A percentile compares a stretch with the other conserved stretches of the same genome.
phyloP scores from a whole-genome alignment of 1,140 invertebrate species.

The Conopomorpha cramerella region DNA sequence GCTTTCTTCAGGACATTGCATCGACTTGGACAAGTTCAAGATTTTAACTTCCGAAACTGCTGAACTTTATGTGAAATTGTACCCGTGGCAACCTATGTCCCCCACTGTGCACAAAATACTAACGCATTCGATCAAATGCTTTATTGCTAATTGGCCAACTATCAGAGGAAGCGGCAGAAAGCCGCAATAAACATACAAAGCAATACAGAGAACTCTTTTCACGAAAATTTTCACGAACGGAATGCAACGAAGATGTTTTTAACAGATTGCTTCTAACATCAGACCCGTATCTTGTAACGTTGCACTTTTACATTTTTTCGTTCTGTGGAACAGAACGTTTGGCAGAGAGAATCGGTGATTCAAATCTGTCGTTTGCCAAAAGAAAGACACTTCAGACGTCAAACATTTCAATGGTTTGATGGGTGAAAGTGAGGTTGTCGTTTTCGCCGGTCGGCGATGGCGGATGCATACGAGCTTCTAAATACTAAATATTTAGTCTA shows the following conservation, averaged over 20 bases:
- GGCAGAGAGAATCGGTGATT: too few relatives aligned
- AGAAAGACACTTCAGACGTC: too few relatives aligned
- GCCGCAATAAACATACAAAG: constrained; percentile 16
- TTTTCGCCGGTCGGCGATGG: too few relatives aligned
- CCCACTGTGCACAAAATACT: constrained; percentile 33
- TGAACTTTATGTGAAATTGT: constrained; percentile 17
- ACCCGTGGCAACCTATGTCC: constrained; percentile 30
- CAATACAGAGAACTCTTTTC: constrained; percentile 10
- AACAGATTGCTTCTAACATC: too few relatives aligned
- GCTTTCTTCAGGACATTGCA: constrained; percentile 14
- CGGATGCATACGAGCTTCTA: too few relatives aligned
- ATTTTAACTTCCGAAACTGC: constrained; percentile 12
- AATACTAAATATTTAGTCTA: too few relatives aligned
- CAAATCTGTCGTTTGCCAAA: too few relatives aligned
- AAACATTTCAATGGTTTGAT: too few relatives aligned
- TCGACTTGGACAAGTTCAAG: constrained; percentile 14
- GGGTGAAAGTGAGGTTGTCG: too few relatives aligned
- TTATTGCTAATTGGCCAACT: constrained; percentile 16
- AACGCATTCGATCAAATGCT: constrained; percentile 13
- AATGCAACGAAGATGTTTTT: constrained; percentile 8
- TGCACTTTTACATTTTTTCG: too few relatives aligned
- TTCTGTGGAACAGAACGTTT: too few relatives aligned
- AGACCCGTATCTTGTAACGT: too few relatives aligned
- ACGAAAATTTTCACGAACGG: constrained; percentile 11
- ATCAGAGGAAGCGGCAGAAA: constrained; percentile 13